Base-by-base conservation (phyloP, 2,797 vertebrate species). In the Poeciliopsis turneri region DNA sequence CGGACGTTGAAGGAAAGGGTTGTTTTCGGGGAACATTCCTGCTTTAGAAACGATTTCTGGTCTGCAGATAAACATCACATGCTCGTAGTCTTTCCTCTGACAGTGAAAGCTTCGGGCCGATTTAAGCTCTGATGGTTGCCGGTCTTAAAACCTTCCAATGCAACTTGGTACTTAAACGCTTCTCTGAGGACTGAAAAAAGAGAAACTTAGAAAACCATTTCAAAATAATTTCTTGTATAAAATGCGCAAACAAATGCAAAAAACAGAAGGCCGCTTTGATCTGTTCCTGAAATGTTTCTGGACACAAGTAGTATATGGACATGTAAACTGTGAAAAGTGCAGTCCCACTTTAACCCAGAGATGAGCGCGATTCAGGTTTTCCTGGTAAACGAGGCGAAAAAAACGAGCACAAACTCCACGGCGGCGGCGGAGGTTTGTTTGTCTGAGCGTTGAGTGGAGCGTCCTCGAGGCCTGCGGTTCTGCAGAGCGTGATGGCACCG, bases 361-460 rank as follows among this genome's bases (percentile, higher is more conserved):
- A 53, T 8, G 8, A 85, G 89, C 55, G 28, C 76, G 53, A 86
- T 77, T 90, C 78, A 85, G 75, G 64, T 59, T 86, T 59, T 92
- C 83, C 86, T 79, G 75, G 84, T 89, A 86, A 91, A 91, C 82
- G 89, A 92, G 91, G 90, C 90, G 82, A 86, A 45, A 59, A 33
- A 92, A 78, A 84, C 79, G 84, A 91, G 93, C 94, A 92, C 94
- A 95, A 92, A 89, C 93, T 90, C 93, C 18, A 30, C 84, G 64
- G 8, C 66, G 71, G 80, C 43, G 81, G 86, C 83, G 72, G 90
- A 94, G 39, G 39, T 41, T 84, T 81, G 92, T 90, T 95, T 95
- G 93, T 95, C 94, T 90, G 91, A 88, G 84, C 84, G 57, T 78
- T 73, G 81, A 90, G 80, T 84, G 88, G 80, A 85, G 84, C 57